Base-by-base conservation (phyloP, 2,888 invertebrate species). In the Drosophila setosimentum region DNA sequence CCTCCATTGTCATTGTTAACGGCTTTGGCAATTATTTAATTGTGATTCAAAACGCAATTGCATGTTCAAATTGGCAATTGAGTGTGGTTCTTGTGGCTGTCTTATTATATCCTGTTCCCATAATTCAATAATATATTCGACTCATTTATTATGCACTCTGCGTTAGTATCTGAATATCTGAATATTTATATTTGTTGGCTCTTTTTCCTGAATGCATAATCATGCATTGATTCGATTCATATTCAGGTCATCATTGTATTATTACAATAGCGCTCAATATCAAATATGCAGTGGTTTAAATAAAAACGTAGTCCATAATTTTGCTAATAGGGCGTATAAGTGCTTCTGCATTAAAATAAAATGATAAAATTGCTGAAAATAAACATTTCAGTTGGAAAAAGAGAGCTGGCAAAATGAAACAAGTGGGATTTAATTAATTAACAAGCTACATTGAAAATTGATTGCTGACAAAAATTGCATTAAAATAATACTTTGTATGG, bases 41-140 rank as follows among this genome's bases (percentile, higher is more conserved):
- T 77, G 70, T 48, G 53, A 73, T 40, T 75, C 29, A 30, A 74
- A 82, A 80, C 63, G 63, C 63, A 84, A 84, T 82, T 76, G 69
- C 53, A 70, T 76, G 78, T 55, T 69, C 65, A 73, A 77, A 68
- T 59, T 57, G 50, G 48, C 57, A 49, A 51, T 65, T 53, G 50
- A 37, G 18, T 24, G 37, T 21, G 42, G 21, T 21, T 29, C 40
- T 30, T 57, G 21, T 42, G 40, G 55, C n/a, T 42, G 30, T 18
- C 40, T 40, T 30, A 42, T 21, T 42, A 42, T 29, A 29, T 13
- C 29, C 40, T n/a, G 37, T 29, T 10, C 29, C 40, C 29, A 29
- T 55, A 21, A 21, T 30, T 6, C 11, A 57, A 29, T 29, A n/a
- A 37, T 55, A 8, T 10, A 29, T 57, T 29, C 37, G 21, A 4